Evolutionary conservation across 2,797 vertebrate genomes (phyloP).

Genomic region (Sebastes itinus): DNA sequence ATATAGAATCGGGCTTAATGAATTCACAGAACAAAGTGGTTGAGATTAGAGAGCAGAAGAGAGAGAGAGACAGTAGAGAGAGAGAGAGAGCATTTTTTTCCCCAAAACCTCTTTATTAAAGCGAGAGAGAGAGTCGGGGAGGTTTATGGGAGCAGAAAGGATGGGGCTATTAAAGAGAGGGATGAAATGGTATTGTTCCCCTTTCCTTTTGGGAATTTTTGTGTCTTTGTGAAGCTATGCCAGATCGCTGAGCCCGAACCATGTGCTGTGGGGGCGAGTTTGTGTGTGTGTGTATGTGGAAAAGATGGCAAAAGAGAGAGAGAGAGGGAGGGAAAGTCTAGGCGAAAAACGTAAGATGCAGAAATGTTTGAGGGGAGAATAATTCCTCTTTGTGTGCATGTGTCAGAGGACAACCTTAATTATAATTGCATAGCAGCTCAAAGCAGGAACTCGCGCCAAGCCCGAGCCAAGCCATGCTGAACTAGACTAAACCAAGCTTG

Average conservation of each 20-base stretch:
- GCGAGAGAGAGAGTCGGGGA: neutral
- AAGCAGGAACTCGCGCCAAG: constrained; percentile 73
- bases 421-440: constrained; percentile 83
- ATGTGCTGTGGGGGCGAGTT: constrained; percentile 24
- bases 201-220: constrained; percentile 74
- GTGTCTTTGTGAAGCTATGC: constrained; percentile 76
- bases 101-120: neutral
- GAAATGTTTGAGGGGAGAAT: constrained; percentile 54
- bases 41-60: constrained; percentile 65
- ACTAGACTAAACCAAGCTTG: constrained; percentile 77
- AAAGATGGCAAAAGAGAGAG: constrained; percentile 27
- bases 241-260: constrained; percentile 71
- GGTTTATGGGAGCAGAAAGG: constrained; percentile 52
- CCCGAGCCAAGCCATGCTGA: constrained; percentile 79
- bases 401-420: constrained; percentile 79
- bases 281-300: constrained; percentile 18
- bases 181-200: constrained; percentile 76
- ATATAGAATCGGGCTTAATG: constrained; percentile 73
- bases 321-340: constrained; percentile 22
- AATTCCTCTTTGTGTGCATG: constrained; percentile 60
- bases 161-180: constrained; percentile 72
- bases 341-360: constrained; percentile 55
- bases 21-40: constrained; percentile 75
- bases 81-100: neutral
- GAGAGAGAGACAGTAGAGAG: constrained; percentile 42